Percentiles rank a stretch among this genome's conserved stretches.
Conservation (phyloP, 2,888 invertebrate genomes). For the Morpho achilles region DNA sequence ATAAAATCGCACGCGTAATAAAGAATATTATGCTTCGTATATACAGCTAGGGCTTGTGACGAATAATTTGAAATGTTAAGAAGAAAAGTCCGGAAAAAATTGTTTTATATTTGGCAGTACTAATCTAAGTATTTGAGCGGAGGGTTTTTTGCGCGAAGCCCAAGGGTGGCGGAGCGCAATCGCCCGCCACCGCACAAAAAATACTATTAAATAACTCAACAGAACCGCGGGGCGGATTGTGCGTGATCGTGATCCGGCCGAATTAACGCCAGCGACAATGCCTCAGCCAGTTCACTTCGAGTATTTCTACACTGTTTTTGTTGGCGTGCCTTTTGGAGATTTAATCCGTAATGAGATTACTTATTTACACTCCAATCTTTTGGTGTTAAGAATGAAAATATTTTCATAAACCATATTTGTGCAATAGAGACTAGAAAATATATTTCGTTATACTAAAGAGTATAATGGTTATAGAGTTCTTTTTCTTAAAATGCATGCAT, state of each 20-base stretch:
- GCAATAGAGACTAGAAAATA: not conserved
- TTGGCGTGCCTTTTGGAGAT: constrained; percentile 40
- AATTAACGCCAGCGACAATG: constrained; percentile 69
- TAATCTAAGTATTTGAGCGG: constrained; percentile 59
- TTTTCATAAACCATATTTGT: constrained; percentile 7
- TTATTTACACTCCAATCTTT: constrained; percentile 22
- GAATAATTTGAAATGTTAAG: too few species aligned
- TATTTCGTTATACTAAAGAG: not conserved
- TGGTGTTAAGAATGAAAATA: constrained; percentile 7
- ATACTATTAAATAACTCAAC: constrained; percentile 76
- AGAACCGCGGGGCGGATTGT: constrained; percentile 68
- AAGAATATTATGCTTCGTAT: too few species aligned
- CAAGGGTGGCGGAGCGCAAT: constrained; percentile 75
- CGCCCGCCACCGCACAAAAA: constrained; percentile 73
- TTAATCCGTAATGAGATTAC: constrained; percentile 32
- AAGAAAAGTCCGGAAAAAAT: constrained; percentile 5
- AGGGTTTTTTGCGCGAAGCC: constrained; percentile 77
- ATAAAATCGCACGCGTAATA: too few species aligned
- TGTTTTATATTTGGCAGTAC: constrained; percentile 2
- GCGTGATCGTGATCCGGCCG: constrained; percentile 68
- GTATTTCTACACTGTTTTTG: constrained; percentile 39
- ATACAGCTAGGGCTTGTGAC: too few species aligned
- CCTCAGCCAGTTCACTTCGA: constrained; percentile 44
- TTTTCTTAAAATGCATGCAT: too few species aligned
- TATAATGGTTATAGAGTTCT: too few species aligned